These are phyloP conservation scores for Yasuhikotakia modesta DNA, from an alignment of 2,797 vertebrate genomes.

Conservation along the genomic window DNA sequence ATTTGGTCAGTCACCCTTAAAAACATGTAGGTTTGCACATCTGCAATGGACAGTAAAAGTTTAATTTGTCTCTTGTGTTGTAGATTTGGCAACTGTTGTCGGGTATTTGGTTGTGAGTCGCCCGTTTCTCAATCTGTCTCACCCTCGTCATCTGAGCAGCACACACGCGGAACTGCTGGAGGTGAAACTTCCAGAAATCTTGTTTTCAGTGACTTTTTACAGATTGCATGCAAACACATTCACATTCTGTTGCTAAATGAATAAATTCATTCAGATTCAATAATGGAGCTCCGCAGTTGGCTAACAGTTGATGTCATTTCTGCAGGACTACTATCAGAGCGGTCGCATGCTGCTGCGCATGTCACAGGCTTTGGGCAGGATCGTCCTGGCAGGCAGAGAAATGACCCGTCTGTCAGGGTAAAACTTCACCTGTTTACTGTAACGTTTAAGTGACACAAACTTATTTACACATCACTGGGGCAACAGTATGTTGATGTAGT, in stretches of 20 bases:
- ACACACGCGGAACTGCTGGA: conserved; percentile 90
- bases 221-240: neutral
- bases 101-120: conserved; percentile 95
- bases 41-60: neutral
- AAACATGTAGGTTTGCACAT: neutral
- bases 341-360: conserved; percentile 95
- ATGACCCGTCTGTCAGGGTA: conserved; percentile 98
- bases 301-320: neutral
- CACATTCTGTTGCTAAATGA: neutral
- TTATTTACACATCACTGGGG: no score
- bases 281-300: neutral
- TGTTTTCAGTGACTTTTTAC: neutral
- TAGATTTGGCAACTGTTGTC: conserved; percentile 94
- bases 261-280: neutral
- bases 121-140: conserved; percentile 84
- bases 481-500: neutral
- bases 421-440: conserved; percentile 51
- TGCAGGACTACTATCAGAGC: conserved; percentile 97
- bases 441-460: neutral
- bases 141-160: conserved; percentile 87
- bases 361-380: conserved; percentile 95
- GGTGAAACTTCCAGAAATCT: conserved; percentile 71
- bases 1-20: no score
- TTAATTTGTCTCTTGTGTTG: neutral
- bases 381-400: conserved; percentile 94